These are phyloP conservation scores for Dromius quadrimaculatus DNA, from an alignment of 2,888 invertebrate species.

Conservation along the genomic window DNA sequence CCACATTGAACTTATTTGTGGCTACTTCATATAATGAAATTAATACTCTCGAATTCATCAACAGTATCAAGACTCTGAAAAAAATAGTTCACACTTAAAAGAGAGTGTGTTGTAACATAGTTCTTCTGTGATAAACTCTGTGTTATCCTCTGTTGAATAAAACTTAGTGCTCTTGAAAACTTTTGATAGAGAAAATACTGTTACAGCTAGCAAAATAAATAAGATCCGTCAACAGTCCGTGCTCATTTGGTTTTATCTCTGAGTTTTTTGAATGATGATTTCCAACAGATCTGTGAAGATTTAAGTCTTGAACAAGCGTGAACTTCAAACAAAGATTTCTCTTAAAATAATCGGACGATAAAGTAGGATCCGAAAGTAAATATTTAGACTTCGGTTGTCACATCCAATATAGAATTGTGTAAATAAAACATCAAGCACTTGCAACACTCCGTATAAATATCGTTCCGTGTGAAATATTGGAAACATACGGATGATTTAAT, in stretches of 20 bases:
- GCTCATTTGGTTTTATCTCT: background rate
- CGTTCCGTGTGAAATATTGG: conserved; percentile 13
- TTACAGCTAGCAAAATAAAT: background rate
- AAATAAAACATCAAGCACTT: conserved; percentile 30
- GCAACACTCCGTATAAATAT: conserved; percentile 18
- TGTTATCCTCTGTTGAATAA: background rate
- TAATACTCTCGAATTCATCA: too few relatives aligned
- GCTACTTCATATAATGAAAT: too few relatives aligned
- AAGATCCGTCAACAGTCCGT: background rate
- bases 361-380: conserved; percentile 29
- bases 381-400: conserved; percentile 40
- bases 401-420: conserved; percentile 35
- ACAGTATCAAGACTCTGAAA: background rate
- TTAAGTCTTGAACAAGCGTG: conserved; percentile 21
- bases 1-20: too few relatives aligned
- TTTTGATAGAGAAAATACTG: background rate
- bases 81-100: background rate
- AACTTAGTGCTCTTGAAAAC: background rate
- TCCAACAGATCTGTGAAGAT: background rate
- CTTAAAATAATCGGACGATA: conserved; percentile 15
- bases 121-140: background rate
- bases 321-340: conserved; percentile 25
- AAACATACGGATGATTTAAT: conserved; percentile 15
- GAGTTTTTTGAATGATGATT: background rate
- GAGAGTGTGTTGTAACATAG: background rate